These are phyloP conservation scores for Ganaspis brasiliensis DNA, from an alignment of 2,888 invertebrate genomes.

Conservation along the genomic window DNA sequence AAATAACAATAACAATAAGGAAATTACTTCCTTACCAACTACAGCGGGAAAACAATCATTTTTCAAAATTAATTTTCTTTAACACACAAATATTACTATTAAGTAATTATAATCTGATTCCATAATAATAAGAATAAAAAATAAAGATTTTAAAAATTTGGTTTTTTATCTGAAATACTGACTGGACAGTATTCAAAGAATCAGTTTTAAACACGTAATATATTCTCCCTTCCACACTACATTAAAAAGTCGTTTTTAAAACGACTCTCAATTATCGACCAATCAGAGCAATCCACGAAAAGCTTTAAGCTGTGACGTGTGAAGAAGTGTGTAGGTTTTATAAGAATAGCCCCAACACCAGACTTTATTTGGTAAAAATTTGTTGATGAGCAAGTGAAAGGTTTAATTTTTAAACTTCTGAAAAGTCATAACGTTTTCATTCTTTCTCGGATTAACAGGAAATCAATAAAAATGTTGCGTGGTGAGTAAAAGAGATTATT, in stretches of 20 bases:
- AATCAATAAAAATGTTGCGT: not conserved
- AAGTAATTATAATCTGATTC: not conserved
- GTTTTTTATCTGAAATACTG: no score
- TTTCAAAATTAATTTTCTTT: not conserved
- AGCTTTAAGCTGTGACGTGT: not conserved
- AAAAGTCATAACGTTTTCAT: not conserved
- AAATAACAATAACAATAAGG: no score
- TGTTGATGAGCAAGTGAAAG: slow-evolving; percentile 2
- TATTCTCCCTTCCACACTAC: not conserved
- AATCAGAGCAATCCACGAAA: slow-evolving; percentile 23
- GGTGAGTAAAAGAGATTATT: slow-evolving; percentile 1
- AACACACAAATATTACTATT: not conserved
- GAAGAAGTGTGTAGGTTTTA: not conserved
- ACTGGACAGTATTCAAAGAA: no score
- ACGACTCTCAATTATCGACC: not conserved
- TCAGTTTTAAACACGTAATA: not conserved
- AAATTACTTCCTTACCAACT: no score
- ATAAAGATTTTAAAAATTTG: not conserved
- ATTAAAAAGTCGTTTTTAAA: not conserved
- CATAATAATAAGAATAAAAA: not conserved
- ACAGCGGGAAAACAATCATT: slow-evolving; percentile 1
- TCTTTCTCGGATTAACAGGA: not conserved
- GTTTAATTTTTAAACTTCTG: not conserved
- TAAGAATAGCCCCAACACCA: not conserved
- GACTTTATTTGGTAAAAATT: slow-evolving; percentile 22